phyloP scores from a whole-genome alignment of 2,113 vertebrate genomes.

The Tetrao urogallus region DNA sequence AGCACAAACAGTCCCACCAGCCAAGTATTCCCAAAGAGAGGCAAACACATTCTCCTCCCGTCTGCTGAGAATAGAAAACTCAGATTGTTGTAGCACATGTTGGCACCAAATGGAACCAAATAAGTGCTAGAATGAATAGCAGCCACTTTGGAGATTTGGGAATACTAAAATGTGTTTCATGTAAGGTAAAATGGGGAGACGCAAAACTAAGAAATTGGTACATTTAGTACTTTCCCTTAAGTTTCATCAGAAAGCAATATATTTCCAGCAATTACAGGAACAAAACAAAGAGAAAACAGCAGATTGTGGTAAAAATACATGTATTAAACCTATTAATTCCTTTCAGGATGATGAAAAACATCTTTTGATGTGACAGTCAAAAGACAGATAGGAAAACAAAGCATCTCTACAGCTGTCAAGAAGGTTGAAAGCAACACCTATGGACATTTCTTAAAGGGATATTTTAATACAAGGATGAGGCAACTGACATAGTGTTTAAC shows the following conservation, averaged over 20 bases:
- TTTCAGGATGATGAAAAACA: background rate
- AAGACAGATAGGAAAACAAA: slow-evolving; percentile 13
- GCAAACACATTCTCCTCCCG: background rate
- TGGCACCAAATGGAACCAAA: background rate
- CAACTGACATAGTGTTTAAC: background rate
- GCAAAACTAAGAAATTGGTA: background rate
- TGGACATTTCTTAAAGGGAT: background rate
- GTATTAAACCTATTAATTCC: background rate
- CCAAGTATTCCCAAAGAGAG: background rate
- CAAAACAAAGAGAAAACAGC: background rate
- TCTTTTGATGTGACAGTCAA: background rate
- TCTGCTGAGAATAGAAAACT: slow-evolving; percentile 8
- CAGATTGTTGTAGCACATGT: background rate
- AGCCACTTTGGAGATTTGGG: background rate
- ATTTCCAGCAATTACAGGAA: slow-evolving; percentile 20
- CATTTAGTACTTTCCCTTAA: background rate
- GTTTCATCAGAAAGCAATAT: background rate
- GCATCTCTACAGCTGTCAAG: background rate
- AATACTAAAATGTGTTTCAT: background rate
- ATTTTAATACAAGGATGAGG: background rate
- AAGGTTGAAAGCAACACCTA: slow-evolving; percentile 3
- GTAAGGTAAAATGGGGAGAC: background rate
- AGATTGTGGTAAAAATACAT: background rate
- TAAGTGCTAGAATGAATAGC: background rate
- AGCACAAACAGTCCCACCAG: background rate